These are phyloP conservation scores for Melitaea cinxia DNA, from an alignment of 1,140 invertebrate species.

Conservation along the genomic window DNA sequence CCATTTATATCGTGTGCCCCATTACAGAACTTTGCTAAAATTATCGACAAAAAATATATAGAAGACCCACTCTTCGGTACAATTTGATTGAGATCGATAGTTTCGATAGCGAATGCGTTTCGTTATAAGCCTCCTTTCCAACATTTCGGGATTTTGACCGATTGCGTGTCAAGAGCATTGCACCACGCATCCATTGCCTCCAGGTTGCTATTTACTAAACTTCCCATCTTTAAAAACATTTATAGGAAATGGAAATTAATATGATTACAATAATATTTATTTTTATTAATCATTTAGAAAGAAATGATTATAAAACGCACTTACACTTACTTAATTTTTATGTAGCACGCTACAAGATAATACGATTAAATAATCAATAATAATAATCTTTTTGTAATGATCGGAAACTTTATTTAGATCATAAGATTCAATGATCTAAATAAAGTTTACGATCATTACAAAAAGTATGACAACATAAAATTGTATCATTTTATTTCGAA, in stretches of 20 bases:
- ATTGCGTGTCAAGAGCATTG: constrained; percentile 58
- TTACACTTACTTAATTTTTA: neutral
- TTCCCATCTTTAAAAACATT: constrained; percentile 47
- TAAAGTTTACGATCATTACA: neutral
- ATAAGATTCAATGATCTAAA: too few relatives aligned
- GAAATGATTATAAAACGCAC: too few relatives aligned
- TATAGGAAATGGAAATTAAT: constrained; percentile 32
- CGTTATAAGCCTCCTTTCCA: constrained; percentile 17
- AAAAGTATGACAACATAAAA: neutral
- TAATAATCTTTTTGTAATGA: neutral
- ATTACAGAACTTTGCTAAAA: constrained; percentile 3
- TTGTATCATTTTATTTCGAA: neutral
- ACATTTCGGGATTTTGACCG: constrained; percentile 56
- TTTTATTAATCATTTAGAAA: too few relatives aligned
- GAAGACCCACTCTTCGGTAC: neutral
- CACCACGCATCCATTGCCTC: constrained; percentile 52
- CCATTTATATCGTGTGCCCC: neutral
- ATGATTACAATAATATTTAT: neutral
- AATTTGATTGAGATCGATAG: neutral
- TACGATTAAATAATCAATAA: neutral
- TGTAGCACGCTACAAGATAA: neutral
- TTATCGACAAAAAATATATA: neutral
- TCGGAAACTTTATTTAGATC: neutral
- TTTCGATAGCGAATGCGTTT: neutral
- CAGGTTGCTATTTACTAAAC: constrained; percentile 53